Conservation (phyloP, 2,797 vertebrate genomes). For the Chaetophractus vellerosus region DNA sequence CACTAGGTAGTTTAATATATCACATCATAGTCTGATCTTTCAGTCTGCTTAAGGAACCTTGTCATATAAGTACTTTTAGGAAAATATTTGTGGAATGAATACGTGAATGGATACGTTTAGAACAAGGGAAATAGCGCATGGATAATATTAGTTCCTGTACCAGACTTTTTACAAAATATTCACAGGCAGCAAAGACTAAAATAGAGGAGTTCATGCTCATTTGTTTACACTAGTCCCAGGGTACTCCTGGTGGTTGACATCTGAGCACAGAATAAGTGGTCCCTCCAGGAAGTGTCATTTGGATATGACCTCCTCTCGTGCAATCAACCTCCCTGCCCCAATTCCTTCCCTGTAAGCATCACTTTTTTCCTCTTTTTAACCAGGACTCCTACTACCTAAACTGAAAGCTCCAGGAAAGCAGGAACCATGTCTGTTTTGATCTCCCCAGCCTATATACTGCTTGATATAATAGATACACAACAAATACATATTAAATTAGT, state of each 20-base stretch:
- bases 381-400: conserved; percentile 17
- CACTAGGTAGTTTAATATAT: conserved; percentile 18
- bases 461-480: conserved; percentile 20
- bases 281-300: conserved; percentile 20
- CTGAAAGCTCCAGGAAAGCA: conserved; percentile 19
- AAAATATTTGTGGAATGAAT: conserved; percentile 62
- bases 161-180: neutral
- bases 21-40: conserved; percentile 19
- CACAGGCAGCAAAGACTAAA: neutral
- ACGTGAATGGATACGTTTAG: conserved; percentile 50
- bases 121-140: neutral
- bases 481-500: conserved; percentile 20
- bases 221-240: neutral
- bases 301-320: neutral
- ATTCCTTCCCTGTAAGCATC: neutral
- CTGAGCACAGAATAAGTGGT: neutral
- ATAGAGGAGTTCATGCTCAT: neutral
- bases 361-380: neutral
- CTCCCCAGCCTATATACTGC: neutral
- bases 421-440: neutral
- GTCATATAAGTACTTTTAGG: conserved; percentile 42
- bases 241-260: neutral
- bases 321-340: neutral
- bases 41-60: neutral
- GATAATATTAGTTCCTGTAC: neutral